Evolutionary conservation across 2,888 invertebrate genomes (phyloP), one percentile per base, ranked within the genome.

Genomic region (Coecobrya sp.): DNA sequence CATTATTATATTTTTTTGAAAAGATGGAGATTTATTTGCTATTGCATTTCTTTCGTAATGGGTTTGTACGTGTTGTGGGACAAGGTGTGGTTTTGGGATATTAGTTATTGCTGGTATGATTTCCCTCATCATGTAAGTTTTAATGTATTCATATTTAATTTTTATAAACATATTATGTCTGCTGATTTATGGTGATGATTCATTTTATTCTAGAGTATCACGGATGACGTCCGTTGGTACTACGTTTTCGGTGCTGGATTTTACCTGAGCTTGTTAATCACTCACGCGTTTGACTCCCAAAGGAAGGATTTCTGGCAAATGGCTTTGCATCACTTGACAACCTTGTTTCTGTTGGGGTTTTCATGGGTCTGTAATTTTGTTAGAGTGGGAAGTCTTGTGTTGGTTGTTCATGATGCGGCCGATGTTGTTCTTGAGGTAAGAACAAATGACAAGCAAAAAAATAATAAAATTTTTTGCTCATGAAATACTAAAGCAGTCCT

Each of bases 271-370:
- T 42, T 76, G 2, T 59, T 87, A 22, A 59, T 62, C 8, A 87
- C 87, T 22, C 99, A 99, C 96, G 99, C 99, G 96, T 97, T 98
- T 96, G 99, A 99, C 96, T 98, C 98, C 87, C 98, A 98, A 94
- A 97, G 99, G 94, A 98, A 98, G 96, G 98, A 98, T 96, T 99
- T 99, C 96, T 98, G 98, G 98, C 99, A 99, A 96, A 99, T 99
- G 99, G 99, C 99, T 96, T 96, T 99, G 89, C 99, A 99, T 96
- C 99, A 99, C 96, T 97, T 99, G 95, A 98, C 98, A 27, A 99
- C 99, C 62, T 97, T 99, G 94, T 96, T 97, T 68, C 97, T 99
- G 93, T 97, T 99, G 96, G 97, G 97, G 89, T 97, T 99, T 95
- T 99, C 99, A 93, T 99, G 99, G 99, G 97, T 98, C 7, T 98